Evolutionary conservation across 1,140 invertebrate genomes (phyloP), one percentile per base, ranked within the genome.

Genomic region (Glossosoma conforme): DNA sequence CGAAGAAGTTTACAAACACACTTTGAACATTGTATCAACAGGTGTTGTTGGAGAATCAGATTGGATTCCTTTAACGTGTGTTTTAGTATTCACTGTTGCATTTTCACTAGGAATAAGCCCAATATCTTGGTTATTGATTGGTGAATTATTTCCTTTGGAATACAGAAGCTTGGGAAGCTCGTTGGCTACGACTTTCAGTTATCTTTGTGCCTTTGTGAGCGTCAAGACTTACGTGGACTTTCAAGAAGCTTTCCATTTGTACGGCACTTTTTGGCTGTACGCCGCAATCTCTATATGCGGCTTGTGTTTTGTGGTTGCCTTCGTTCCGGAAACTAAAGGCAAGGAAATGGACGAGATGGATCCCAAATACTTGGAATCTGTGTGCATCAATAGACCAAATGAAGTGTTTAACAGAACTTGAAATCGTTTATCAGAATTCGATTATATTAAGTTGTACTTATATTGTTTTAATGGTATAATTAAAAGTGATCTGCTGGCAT

Each of bases 261-360:
- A 88, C 61, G 89, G 87, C 6, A 81, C 89, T 0, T 96, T 93
- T 65, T 93, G 90, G 87, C 74, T 93, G 52, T 96, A 93, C 64
- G 84, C 90, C 2, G 87, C 81, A 2, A 80, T 94, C 54, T 86
- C 89, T 0, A 79, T 91, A 1, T 77, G 87, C 50, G 91, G 91
- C 17, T 73, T 93, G 1, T 79, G 91, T 44, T 89, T 94, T 65
- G 82, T 93, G 5, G 83, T 87, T 1, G 80, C 87, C 47, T 88
- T 87, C 61, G 87, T 96, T 2, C 92, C 91, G 0, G 93, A 96
- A 68, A 95, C 92, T 1, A 92, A 91, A 66, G 91, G 91, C 0
- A 81, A 83, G 38, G 85, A 85, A 60, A 78, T 95, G 46, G 89
- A 93, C 61, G 91, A 94, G 70, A 91, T 94, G 81, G 82, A 86